Evolutionary conservation across 2,888 invertebrate genomes (phyloP).

Genomic region (Ophraella communa): DNA sequence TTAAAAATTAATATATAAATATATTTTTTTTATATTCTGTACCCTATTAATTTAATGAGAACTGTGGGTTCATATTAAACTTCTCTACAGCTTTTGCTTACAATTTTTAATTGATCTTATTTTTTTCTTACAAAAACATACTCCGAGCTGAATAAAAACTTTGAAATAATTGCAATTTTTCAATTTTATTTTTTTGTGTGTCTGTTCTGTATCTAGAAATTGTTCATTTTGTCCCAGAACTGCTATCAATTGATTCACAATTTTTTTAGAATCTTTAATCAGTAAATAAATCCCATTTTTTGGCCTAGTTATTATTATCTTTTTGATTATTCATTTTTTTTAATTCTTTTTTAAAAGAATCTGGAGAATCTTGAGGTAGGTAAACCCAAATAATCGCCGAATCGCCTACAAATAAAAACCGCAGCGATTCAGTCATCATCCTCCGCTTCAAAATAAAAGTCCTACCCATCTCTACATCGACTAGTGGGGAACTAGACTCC

Average conservation of each 20-base stretch:
- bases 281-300: background rate
- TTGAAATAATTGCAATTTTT: too few species aligned
- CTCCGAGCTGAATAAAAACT: too few species aligned
- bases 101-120: too few species aligned
- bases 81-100: too few species aligned
- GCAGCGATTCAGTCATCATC: background rate
- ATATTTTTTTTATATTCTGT: too few species aligned
- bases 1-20: too few species aligned
- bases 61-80: too few species aligned
- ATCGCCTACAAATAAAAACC: constrained; percentile 5
- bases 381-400: constrained; percentile 10
- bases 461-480: constrained; percentile 16
- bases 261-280: background rate
- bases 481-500: constrained; percentile 27
- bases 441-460: constrained; percentile 8
- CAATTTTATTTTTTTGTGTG: too few species aligned
- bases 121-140: too few species aligned
- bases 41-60: too few species aligned
- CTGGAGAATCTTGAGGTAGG: constrained; percentile 7
- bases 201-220: too few species aligned
- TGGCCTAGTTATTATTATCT: background rate
- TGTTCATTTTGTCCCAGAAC: too few species aligned
- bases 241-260: background rate
- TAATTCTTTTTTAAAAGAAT: background rate
- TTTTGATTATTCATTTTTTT: background rate